These are phyloP conservation scores for Eupithecia subfuscata DNA, from an alignment of 2,888 invertebrate species.

Conservation along the genomic window DNA sequence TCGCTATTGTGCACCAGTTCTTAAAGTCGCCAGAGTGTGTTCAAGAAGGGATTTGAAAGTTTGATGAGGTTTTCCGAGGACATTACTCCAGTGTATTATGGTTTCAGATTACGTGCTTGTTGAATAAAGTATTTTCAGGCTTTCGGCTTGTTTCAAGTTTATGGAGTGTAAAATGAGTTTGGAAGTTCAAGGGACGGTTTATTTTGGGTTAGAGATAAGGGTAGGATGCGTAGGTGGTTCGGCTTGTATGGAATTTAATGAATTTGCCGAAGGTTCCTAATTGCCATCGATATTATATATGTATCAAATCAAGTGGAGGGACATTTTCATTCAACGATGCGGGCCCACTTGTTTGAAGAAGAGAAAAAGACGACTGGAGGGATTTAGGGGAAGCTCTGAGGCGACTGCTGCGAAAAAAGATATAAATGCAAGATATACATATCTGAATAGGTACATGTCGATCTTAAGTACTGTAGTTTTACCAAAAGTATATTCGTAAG, in stretches of 20 bases:
- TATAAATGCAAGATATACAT: too few relatives aligned
- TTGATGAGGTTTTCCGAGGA: constrained; percentile 26
- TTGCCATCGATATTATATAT: background rate
- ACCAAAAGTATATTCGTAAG: too few relatives aligned
- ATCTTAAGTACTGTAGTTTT: too few relatives aligned
- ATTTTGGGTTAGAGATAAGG: constrained; percentile 1
- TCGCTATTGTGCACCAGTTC: constrained; percentile 3
- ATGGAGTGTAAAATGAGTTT: constrained; percentile 15
- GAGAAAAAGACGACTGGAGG: background rate
- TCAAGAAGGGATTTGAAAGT: constrained; percentile 25
- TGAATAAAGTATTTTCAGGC: constrained; percentile 21
- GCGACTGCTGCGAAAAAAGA: background rate
- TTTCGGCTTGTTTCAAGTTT: constrained; percentile 13
- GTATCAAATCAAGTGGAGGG: background rate
- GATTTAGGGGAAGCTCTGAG: background rate
- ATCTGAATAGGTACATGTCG: too few relatives aligned
- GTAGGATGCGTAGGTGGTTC: background rate
- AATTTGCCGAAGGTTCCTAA: background rate
- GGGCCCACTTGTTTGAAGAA: background rate
- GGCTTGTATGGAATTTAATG: background rate
- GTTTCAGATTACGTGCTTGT: constrained; percentile 16
- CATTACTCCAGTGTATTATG: constrained; percentile 16
- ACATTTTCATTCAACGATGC: background rate
- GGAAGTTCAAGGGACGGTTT: background rate
- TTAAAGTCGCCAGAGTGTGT: background rate